phyloP scores from a whole-genome alignment of 2,888 invertebrate species.

The Tipula helvola region DNA sequence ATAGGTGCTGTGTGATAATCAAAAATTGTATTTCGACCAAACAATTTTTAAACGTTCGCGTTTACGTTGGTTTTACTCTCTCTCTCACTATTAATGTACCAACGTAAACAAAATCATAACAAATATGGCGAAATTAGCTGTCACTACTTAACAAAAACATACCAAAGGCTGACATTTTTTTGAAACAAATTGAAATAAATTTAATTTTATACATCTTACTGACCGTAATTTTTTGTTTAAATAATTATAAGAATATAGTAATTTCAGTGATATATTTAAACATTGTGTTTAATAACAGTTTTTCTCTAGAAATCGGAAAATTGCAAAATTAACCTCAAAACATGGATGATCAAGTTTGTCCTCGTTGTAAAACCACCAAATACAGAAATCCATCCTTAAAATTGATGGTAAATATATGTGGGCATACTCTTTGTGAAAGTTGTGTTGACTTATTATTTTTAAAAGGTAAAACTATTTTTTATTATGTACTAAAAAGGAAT shows the following conservation, averaged over 20 bases:
- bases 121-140: background rate
- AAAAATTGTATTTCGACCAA: too few species aligned
- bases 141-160: background rate
- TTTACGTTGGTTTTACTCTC: background rate
- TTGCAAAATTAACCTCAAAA: conserved; percentile 12
- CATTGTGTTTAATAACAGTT: background rate
- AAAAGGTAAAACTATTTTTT: conserved; percentile 51
- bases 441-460: conserved; percentile 93
- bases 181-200: background rate
- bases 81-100: background rate
- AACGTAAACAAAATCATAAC: background rate
- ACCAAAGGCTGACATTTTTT: background rate
- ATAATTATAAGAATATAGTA: background rate
- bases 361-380: conserved; percentile 93
- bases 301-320: background rate
- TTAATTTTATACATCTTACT: background rate
- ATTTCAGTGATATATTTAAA: background rate
- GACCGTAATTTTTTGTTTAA: background rate
- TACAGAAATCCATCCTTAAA: conserved; percentile 93
- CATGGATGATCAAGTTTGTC: conserved; percentile 80
- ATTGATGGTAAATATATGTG: conserved; percentile 96
- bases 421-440: conserved; percentile 94
- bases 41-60: too few species aligned
- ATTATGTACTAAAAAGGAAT: background rate
- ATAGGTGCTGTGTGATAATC: too few species aligned